Conservation (phyloP, 2,888 invertebrate genomes). For the Elysia crispata region DNA sequence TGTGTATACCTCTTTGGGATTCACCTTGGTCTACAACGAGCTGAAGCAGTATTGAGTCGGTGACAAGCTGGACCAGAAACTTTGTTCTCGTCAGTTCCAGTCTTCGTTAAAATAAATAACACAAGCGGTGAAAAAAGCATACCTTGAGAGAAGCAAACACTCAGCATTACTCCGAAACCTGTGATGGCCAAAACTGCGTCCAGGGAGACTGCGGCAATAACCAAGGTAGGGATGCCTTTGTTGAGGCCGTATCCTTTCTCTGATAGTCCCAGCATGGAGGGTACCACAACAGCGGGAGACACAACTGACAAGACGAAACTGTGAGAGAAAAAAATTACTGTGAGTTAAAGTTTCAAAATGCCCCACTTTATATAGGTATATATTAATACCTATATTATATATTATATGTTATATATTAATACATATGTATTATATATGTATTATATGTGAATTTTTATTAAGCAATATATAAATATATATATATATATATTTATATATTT, state of each 20-base stretch:
- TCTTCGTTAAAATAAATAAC: too few relatives aligned
- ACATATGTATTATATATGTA: too few relatives aligned
- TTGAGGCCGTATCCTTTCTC: constrained; percentile 92
- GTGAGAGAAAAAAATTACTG: background rate
- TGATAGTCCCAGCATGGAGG: constrained; percentile 91
- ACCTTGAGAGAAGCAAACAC: constrained; percentile 82
- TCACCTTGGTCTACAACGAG: too few relatives aligned
- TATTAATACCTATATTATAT: too few relatives aligned
- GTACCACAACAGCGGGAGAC: constrained; percentile 96
- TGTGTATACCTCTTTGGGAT: too few relatives aligned
- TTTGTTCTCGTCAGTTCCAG: too few relatives aligned
- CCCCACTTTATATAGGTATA: too few relatives aligned
- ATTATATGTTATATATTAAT: too few relatives aligned
- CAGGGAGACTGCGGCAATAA: constrained; percentile 93
- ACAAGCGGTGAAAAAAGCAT: background rate
- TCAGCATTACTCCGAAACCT: constrained; percentile 90
- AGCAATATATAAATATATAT: background rate
- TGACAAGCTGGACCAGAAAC: too few relatives aligned
- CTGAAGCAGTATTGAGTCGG: too few relatives aligned
- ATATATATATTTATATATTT: background rate
- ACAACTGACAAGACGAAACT: constrained; percentile 85
- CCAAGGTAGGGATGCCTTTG: constrained; percentile 95
- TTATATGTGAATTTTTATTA: background rate
- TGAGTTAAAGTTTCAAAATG: background rate
- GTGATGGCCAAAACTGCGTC: constrained; percentile 96